A percentile compares a stretch with the other conserved stretches of the same genome.
phyloP scores from a whole-genome alignment of 2,888 invertebrate genomes.

The Ecliptopera silaceata region DNA sequence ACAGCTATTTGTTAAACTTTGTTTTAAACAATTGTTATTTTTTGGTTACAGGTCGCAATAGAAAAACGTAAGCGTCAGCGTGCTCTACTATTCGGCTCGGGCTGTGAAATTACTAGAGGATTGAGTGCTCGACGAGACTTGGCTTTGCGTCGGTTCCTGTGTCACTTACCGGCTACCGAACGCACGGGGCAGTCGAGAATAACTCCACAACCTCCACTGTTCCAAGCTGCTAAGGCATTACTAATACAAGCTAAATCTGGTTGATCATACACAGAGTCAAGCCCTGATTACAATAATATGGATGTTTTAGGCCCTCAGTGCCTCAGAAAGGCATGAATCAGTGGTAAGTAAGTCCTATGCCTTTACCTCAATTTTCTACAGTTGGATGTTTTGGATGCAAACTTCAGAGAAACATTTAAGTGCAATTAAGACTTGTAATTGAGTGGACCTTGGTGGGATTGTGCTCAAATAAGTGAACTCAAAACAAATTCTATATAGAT shows the following conservation, averaged over 20 bases:
- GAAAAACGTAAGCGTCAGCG: slow-evolving; percentile 84
- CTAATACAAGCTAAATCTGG: slow-evolving; percentile 74
- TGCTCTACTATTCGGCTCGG: slow-evolving; percentile 87
- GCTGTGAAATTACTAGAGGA: slow-evolving; percentile 90
- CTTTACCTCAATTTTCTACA: slow-evolving; percentile 3
- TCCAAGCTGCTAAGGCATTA: slow-evolving; percentile 80
- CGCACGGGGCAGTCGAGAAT: slow-evolving; percentile 76
- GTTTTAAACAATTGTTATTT: not conserved
- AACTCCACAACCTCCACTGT: slow-evolving; percentile 74
- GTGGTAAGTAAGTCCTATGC: slow-evolving; percentile 8
- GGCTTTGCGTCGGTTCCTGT: slow-evolving; percentile 87
- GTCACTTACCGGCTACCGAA: slow-evolving; percentile 86
- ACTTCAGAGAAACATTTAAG: slow-evolving; percentile 12
- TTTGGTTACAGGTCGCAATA: slow-evolving; percentile 81
- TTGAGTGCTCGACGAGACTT: slow-evolving; percentile 91
- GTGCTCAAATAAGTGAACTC: slow-evolving; percentile 17
- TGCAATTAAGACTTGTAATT: slow-evolving; percentile 12
- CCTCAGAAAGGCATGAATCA: not conserved
- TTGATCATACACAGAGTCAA: slow-evolving; percentile 42
- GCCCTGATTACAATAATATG: not conserved
- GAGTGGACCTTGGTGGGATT: slow-evolving; percentile 23
- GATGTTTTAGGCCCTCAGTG: not conserved
- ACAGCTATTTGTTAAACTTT: not conserved
- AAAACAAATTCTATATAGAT: slow-evolving; percentile 2
- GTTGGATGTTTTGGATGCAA: not conserved